Conservation (phyloP, 1,140 invertebrate genomes). For the Orussus abietinus region DNA sequence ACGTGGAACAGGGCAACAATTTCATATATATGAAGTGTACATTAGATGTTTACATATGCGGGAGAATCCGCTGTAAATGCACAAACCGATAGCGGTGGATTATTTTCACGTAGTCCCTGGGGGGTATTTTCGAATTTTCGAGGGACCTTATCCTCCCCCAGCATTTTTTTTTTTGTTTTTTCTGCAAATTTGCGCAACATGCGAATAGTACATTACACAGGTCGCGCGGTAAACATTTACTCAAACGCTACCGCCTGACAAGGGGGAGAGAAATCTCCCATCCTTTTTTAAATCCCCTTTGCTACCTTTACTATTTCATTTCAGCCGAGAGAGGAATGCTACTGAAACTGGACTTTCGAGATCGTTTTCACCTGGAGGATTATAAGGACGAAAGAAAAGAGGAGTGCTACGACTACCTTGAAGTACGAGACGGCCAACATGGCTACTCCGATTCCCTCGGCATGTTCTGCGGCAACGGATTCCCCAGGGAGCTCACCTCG, state of each 20-base stretch:
- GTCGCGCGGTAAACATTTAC: neutral
- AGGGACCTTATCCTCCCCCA: constrained; percentile 3
- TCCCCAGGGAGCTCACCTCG: constrained; percentile 74
- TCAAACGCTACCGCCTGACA: neutral
- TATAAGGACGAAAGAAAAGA: too few species aligned
- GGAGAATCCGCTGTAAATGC: too few species aligned
- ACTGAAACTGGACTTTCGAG: constrained; percentile 77
- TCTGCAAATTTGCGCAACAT: neutral
- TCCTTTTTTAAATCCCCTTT: neutral
- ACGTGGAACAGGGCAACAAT: too few species aligned
- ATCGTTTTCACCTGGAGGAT: constrained; percentile 74
- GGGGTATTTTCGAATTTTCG: neutral
- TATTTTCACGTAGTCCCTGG: too few species aligned
- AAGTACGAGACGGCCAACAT: constrained; percentile 80
- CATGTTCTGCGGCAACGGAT: constrained; percentile 71
- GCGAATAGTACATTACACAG: neutral
- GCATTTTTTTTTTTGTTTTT: constrained; percentile 4
- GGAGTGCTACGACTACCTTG: constrained; percentile 80
- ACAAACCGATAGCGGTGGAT: too few species aligned
- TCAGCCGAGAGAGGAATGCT: constrained; percentile 71
- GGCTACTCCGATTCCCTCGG: constrained; percentile 72
- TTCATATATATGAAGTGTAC: too few species aligned
- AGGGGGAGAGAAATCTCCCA: neutral
- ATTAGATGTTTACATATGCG: too few species aligned
- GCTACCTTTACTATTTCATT: constrained; percentile 42